Base-by-base conservation (phyloP, 2,113 vertebrate genomes). In the Ctenodactylus gundi region DNA sequence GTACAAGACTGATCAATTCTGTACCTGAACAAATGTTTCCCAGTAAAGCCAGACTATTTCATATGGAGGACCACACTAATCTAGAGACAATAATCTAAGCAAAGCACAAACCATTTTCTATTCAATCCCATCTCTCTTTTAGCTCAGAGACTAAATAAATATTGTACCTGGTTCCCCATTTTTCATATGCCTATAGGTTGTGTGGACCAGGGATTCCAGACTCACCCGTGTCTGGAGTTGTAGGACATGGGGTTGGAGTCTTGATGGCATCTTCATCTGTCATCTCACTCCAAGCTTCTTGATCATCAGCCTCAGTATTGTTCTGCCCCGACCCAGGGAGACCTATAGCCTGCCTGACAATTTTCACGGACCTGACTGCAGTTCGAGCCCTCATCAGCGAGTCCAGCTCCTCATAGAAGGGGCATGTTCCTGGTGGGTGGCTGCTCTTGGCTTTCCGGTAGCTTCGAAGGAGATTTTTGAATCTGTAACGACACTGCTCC, bases 401-500 rank as follows among this genome's bases (percentile, higher is more conserved):
- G n/a, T 97, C 97, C 70, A 97, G 75, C 55, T 97, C 97, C 53
- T 97, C 96, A 64, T 94, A 97, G 94, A 97, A 97, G 53, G 97
- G 96, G 39, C 97, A 97, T 0, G 95, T 94, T 64, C 97, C 93
- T 0, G 97, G 97, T 3, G 97, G 97, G 27, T 77, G 68, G 65
- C 94, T 97, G 86, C 97, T 97, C 90, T 98, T 98, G 58, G 97
- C 97, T 88, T 98, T 97, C 80, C 97, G 94, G 90, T 98, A 98
- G 90, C 97, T 97, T 76, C 97, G 93, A 90, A 97, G 97, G 76
- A 98, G 97, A 86, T 98, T 97, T 85, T 98, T 98, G 46, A 97
- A 97, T 68, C 97, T 82, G 92, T 97, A 97, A 76, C 97, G 97
- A 96, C 97, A 98, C 64, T 98, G 97, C 68, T 98, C 97, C 77